Percentiles rank a stretch among this genome's conserved stretches.
Evolutionary conservation across 2,113 vertebrate genomes (phyloP).

Genomic region (Chaenogobius annularis): DNA sequence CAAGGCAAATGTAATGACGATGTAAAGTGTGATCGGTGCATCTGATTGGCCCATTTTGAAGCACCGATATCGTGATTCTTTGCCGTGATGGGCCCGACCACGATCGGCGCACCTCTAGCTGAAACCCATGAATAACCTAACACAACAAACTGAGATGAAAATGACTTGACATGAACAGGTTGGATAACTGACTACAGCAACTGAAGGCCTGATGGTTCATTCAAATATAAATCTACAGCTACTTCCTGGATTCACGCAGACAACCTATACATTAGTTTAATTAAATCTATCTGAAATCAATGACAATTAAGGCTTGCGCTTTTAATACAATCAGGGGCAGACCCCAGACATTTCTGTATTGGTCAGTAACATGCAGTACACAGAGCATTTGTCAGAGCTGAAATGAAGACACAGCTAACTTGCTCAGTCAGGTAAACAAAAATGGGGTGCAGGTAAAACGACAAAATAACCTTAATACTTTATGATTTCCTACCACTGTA

Average conservation of each 20-base stretch:
- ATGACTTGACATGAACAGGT: background rate
- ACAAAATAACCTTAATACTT: too few species aligned
- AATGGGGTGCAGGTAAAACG: background rate
- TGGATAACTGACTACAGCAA: background rate
- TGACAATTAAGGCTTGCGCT: conserved; percentile 5
- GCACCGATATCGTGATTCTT: too few species aligned
- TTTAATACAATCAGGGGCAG: conserved; percentile 1
- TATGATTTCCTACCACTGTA: background rate
- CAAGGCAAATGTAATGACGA: too few species aligned
- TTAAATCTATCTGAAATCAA: conserved; percentile 9
- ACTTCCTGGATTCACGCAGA: background rate
- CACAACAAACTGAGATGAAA: background rate
- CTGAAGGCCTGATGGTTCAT: background rate
- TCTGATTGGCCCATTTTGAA: too few species aligned
- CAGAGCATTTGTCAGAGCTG: background rate
- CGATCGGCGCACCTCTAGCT: too few species aligned
- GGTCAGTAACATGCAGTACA: background rate
- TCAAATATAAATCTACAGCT: conserved; percentile 8
- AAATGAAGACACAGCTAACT: background rate
- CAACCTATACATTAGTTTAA: conserved; percentile 9
- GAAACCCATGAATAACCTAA: too few species aligned
- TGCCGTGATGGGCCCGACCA: too few species aligned
- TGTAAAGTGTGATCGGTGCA: too few species aligned
- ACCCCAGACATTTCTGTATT: background rate
- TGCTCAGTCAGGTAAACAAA: background rate